Base-by-base conservation (phyloP, 2,113 vertebrate genomes). In the Plecturocebus donacophilus region DNA sequence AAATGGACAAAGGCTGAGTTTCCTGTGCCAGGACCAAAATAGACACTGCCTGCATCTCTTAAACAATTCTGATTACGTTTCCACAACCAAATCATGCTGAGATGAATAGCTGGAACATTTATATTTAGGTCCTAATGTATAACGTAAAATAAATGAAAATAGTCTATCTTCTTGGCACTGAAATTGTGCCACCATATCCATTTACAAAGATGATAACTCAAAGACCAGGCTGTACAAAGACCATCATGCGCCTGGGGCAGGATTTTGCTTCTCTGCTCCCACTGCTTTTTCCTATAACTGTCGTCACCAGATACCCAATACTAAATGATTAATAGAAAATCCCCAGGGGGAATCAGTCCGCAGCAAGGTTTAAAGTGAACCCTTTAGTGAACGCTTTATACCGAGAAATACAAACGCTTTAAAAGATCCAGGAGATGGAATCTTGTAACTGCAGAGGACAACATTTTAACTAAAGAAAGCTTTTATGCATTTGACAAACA, bases 1-100 rank as follows among this genome's bases (percentile, higher is more conserved):
- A 98, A 97, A 98, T 97, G 98, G 64, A 98, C 97, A 97, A 98
- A 82, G 96, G 79, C 98, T 86, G 70, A 94, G 81, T 97, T 98
- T 96, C 98, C 97, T 97, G 94, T 42, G 83, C 49, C 5, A 0
- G 38, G 90, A 96, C 98, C 85, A 93, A 99, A 98, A 98, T 98
- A 98, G 98, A 97, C 49, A 89, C 38, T 0, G 92, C 96, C 96
- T 89, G 97, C 87, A 61, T 91, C 88, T 2, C 96, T 95, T 95
- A 94, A 98, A 97, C 96, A 76, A 9, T 97, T 96, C 95, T 0
- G 25, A 97, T 98, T 94, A 95, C 1, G 30, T 96, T 97, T 97
- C 98, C 98, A 94, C 96, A 98, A 97, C 97, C 98, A 96, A 94
- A 97, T 96, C 98, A 89, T 0, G 61, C 97, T 61, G 98, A 96